These are phyloP conservation scores for Darevskia nairensis DNA, from an alignment of 2,797 vertebrate genomes.

Conservation along the genomic window DNA sequence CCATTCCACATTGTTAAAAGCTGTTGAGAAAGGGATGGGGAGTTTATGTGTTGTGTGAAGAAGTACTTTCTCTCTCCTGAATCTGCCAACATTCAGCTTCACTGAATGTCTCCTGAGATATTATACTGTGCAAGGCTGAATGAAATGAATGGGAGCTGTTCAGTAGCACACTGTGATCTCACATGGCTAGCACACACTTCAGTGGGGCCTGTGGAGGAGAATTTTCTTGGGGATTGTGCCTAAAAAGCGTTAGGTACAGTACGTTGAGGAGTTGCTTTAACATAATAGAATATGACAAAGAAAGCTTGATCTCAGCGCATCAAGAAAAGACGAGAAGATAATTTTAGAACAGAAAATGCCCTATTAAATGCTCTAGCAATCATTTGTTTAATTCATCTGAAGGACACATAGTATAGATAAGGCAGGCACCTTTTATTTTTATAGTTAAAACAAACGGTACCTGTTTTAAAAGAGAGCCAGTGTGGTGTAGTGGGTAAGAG, in stretches of 20 bases:
- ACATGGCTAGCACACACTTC: not conserved
- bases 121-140: not conserved
- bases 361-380: not conserved
- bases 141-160: not conserved
- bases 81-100: not conserved
- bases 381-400: constrained; percentile 10
- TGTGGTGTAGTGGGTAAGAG: no score
- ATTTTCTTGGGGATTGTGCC: not conserved
- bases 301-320: not conserved
- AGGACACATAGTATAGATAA: constrained; percentile 63
- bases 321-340: not conserved
- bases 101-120: not conserved
- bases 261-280: not conserved
- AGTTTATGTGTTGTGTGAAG: no score
- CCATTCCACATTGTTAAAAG: no score
- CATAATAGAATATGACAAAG: not conserved
- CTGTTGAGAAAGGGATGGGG: not conserved
- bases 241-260: not conserved
- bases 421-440: constrained; percentile 74
- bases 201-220: not conserved
- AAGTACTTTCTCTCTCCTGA: no score
- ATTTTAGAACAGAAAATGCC: not conserved
- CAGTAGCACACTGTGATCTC: not conserved
- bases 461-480: constrained; percentile 66
- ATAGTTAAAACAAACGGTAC: constrained; percentile 71